Evolutionary conservation across 30 jellyfish, hydroid and myxozoan species (phyloP), one percentile per base, ranked within the genome.

Genomic region (Turritopsis dohrnii): DNA sequence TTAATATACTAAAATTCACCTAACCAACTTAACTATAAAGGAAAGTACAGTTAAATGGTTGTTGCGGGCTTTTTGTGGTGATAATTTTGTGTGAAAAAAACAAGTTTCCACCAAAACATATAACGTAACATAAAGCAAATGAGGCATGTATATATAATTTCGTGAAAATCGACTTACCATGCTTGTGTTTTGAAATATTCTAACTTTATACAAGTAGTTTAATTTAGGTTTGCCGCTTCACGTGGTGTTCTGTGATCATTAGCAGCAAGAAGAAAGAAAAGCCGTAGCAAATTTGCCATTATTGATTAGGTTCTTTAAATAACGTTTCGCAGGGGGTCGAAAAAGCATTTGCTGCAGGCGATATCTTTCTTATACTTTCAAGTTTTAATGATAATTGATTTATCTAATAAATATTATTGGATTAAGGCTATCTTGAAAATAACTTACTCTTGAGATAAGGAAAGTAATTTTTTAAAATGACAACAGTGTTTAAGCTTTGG

Each of bases 211-310:
- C 60, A 3, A 5, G 60, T 41, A 41, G 9, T 41, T 41, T 13
- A 41, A 41, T n/a, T n/a, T 41, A 41, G 60, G 60, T 69, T 7
- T 69, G 77, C 77, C 19, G 77, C 77, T 69, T 69, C 77, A 69
- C 77, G 77, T 69, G 77, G 60, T n/a, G n/a, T 69, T 69, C 30
- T 69, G 77, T 69, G 77, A 69, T 69, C 77, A 69, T 69, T 69
- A 69, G 77, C 77, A 69, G 77, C 1, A 16, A 7, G 28, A 69
- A 69, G 19, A 69, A 21, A 69, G 30, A 69, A n/a, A 21, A 23
- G 9, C 22, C 4, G 77, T 23, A 69, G 77, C 77, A 23, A 69
- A 8, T 19, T n/a, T 19, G 77, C 77, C 77, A 41, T 41, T 41
- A 41, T 41, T 41, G 60, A 41, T 41, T 41, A 5, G 60, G 60